Conservation (phyloP, 1,140 invertebrate genomes). For the Apocrypta bakeri region DNA sequence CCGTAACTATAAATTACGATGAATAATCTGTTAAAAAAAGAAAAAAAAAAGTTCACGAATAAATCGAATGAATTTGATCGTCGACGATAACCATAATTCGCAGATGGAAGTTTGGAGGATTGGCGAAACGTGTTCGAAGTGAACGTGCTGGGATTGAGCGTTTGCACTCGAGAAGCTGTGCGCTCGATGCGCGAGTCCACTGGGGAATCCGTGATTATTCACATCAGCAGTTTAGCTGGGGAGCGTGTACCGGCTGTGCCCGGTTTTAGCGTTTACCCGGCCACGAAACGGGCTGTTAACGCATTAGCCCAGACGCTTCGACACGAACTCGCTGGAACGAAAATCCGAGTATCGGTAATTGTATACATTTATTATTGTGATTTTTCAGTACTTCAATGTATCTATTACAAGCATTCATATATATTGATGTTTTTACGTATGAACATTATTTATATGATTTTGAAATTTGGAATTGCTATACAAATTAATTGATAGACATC, state of each 20-base stretch:
- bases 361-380: neutral
- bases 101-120: conserved; percentile 64
- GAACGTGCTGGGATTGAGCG: conserved; percentile 75
- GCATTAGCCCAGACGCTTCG: conserved; percentile 77
- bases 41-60: too few species aligned
- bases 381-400: too few species aligned
- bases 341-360: conserved; percentile 63
- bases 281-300: conserved; percentile 77
- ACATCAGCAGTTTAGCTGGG: conserved; percentile 71
- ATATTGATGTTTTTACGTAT: too few species aligned
- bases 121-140: conserved; percentile 71
- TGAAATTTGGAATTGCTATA: too few species aligned
- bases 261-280: conserved; percentile 75
- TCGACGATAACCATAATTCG: neutral
- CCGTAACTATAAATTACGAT: too few species aligned
- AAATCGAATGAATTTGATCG: too few species aligned
- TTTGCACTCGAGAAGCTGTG: conserved; percentile 75
- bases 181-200: conserved; percentile 71
- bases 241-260: conserved; percentile 73
- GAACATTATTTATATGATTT: too few species aligned
- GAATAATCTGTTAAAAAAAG: too few species aligned
- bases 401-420: too few species aligned
- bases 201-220: conserved; percentile 55
- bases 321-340: conserved; percentile 75
- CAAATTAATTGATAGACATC: too few species aligned